These are phyloP conservation scores for Barnardius zonarius DNA, from an alignment of 2,113 vertebrate species.

Conservation along the genomic window DNA sequence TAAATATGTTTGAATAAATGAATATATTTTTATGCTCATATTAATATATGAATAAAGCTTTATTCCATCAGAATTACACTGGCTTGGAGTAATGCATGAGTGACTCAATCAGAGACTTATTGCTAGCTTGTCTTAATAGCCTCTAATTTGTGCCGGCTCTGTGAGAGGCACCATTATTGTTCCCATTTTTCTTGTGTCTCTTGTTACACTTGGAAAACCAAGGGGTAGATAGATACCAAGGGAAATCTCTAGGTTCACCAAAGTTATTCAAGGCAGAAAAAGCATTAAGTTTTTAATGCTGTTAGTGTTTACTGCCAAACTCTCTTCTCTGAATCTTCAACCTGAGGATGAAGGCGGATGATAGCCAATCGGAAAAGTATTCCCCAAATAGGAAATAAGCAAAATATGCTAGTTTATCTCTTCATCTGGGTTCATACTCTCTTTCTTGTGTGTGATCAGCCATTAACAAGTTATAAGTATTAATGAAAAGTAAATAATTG, in stretches of 20 bases:
- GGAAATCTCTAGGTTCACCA: background rate
- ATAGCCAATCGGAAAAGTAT: background rate
- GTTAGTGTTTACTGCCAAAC: background rate
- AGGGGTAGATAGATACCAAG: background rate
- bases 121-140: background rate
- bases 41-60: slow-evolving; percentile 2
- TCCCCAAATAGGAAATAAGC: background rate
- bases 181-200: background rate
- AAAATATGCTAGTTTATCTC: background rate
- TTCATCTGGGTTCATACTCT: background rate
- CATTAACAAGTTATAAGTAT: background rate
- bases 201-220: background rate
- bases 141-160: background rate
- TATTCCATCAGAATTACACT: background rate
- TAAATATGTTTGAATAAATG: background rate
- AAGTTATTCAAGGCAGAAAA: background rate
- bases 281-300: background rate
- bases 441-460: background rate
- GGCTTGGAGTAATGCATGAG: background rate
- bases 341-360: background rate
- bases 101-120: background rate
- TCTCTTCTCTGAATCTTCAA: background rate
- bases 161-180: background rate
- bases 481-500: background rate
- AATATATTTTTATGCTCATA: background rate